Conservation (phyloP, 1,140 invertebrate genomes). For the Galendromus occidentalis region DNA sequence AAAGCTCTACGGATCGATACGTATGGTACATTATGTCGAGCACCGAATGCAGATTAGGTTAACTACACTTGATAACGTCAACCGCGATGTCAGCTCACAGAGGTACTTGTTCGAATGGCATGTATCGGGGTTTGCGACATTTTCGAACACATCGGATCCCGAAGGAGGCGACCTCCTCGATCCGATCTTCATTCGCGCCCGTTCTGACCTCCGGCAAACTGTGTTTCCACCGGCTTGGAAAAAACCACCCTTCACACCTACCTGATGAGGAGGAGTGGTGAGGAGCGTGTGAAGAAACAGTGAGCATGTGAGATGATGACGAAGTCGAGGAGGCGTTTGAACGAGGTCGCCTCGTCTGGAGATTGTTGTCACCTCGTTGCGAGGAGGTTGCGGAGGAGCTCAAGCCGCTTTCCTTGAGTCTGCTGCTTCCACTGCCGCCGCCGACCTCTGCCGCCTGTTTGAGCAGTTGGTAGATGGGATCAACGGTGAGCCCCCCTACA, state of each 20-base stretch:
- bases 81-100: too few relatives aligned
- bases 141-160: background rate
- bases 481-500: slow-evolving; percentile 39
- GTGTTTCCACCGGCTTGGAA: background rate
- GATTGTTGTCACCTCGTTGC: slow-evolving; percentile 14
- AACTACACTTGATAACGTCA: too few relatives aligned
- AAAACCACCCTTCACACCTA: slow-evolving; percentile 16
- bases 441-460: slow-evolving; percentile 67
- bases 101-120: too few relatives aligned
- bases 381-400: slow-evolving; percentile 13
- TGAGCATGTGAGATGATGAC: slow-evolving; percentile 20
- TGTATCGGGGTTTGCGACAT: background rate
- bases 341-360: slow-evolving; percentile 12
- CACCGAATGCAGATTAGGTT: background rate
- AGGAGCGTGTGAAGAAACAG: slow-evolving; percentile 16
- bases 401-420: slow-evolving; percentile 36
- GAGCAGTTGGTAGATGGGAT: slow-evolving; percentile 75
- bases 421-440: slow-evolving; percentile 18
- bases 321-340: slow-evolving; percentile 19
- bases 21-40: too few relatives aligned
- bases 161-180: background rate
- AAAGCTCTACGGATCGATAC: too few relatives aligned
- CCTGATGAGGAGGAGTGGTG: slow-evolving; percentile 28
- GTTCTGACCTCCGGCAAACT: background rate
- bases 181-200: background rate